Evolutionary conservation across 1,140 invertebrate genomes (phyloP).

Genomic region (Drosophila elegans): DNA sequence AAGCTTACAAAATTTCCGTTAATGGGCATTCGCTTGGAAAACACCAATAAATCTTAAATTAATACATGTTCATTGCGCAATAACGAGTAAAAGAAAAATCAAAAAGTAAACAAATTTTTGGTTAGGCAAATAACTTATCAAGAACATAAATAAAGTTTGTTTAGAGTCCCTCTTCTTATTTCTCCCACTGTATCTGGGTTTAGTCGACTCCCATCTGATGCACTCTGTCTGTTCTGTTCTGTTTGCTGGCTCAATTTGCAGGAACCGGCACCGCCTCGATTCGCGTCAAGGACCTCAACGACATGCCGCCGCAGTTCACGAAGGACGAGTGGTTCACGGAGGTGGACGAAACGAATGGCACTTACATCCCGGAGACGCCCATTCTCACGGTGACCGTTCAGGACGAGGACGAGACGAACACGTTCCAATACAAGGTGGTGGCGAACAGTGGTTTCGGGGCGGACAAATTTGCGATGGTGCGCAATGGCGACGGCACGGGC

Average conservation of each 20-base stretch:
- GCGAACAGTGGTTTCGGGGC: constrained; percentile 88
- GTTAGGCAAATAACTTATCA: no score
- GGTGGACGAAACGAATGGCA: constrained; percentile 89
- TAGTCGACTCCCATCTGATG: constrained; percentile 22
- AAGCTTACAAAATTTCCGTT: no score
- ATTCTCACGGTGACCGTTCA: constrained; percentile 88
- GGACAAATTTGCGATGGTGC: constrained; percentile 89
- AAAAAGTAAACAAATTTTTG: neutral
- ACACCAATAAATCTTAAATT: no score
- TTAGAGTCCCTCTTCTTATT: neutral
- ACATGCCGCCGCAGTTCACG: constrained; percentile 88
- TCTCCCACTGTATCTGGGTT: constrained; percentile 14
- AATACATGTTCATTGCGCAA: no score
- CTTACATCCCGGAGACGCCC: constrained; percentile 87
- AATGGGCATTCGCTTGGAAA: no score
- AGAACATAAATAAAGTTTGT: neutral
- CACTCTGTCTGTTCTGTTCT: neutral
- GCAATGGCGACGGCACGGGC: constrained; percentile 88
- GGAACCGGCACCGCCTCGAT: constrained; percentile 86
- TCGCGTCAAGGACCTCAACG: constrained; percentile 87
- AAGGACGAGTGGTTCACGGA: constrained; percentile 89
- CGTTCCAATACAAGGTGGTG: constrained; percentile 86
- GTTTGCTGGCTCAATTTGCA: constrained; percentile 36
- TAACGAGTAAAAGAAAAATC: no score
- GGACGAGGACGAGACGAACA: constrained; percentile 89